Conservation (phyloP, 2,888 invertebrate genomes). For the Cantharis rufa region DNA sequence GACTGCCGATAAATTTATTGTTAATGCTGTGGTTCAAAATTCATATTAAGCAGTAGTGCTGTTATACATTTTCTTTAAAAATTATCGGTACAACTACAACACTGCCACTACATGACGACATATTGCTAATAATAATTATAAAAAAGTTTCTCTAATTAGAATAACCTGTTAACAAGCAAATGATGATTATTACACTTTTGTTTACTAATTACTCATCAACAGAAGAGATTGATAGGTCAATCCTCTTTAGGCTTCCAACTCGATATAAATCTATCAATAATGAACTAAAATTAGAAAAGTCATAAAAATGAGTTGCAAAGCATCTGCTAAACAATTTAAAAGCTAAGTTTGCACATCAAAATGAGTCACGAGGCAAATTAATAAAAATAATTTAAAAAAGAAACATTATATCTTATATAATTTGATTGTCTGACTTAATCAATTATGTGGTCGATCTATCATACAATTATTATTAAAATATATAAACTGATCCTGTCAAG, state of each 20-base stretch:
- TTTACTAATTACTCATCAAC: neutral
- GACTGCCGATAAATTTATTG: neutral
- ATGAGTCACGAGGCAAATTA: neutral
- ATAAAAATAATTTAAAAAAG: neutral
- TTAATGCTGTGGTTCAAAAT: neutral
- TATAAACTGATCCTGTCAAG: neutral
- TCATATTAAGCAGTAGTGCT: neutral
- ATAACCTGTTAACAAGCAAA: neutral
- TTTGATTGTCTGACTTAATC: constrained; percentile 4
- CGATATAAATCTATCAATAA: neutral
- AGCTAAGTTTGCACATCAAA: neutral
- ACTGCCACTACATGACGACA: neutral
- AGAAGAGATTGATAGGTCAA: neutral
- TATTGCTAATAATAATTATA: neutral
- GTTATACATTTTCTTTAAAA: neutral
- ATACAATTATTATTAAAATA: neutral
- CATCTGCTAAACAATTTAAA: neutral
- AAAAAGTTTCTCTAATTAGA: neutral
- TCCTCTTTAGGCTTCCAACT: neutral
- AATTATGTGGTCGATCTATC: constrained; percentile 3
- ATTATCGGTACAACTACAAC: neutral
- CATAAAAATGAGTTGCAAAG: neutral
- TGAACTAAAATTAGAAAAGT: neutral
- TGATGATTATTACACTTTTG: neutral
- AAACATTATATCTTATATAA: neutral